Evolutionary conservation across 2,113 vertebrate genomes (phyloP).

Genomic region (Lathamus discolor): DNA sequence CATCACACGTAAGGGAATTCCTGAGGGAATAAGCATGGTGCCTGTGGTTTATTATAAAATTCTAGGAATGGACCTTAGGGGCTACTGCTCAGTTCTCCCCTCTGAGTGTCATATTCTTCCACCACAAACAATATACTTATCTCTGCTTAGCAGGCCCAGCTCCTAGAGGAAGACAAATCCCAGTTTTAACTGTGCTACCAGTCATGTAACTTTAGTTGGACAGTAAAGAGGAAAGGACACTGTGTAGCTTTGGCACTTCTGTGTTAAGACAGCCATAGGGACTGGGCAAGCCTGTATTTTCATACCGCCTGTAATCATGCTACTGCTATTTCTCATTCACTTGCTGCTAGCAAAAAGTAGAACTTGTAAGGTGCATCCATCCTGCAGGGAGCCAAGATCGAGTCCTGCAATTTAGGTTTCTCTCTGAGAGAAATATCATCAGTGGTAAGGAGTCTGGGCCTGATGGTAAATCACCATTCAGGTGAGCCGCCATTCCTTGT

Average conservation of each 20-base stretch:
- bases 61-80: neutral
- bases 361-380: neutral
- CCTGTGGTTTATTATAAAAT: neutral
- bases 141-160: neutral
- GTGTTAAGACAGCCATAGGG: neutral
- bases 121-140: neutral
- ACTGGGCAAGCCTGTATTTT: neutral
- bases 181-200: neutral
- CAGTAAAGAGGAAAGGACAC: neutral
- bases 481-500: neutral
- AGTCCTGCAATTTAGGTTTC: neutral
- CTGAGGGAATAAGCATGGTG: neutral
- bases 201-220: neutral
- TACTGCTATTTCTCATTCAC: neutral
- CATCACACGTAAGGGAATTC: neutral
- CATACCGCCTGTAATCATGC: neutral
- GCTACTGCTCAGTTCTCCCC: neutral
- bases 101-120: neutral
- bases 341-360: neutral
- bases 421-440: neutral
- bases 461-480: neutral
- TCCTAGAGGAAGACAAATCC: neutral
- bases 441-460: neutral
- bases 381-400: neutral
- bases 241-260: neutral